Evolutionary conservation across 1,140 invertebrate genomes (phyloP), one percentile per base, ranked within the genome.

Genomic region (Sweltsa coloradensis): DNA sequence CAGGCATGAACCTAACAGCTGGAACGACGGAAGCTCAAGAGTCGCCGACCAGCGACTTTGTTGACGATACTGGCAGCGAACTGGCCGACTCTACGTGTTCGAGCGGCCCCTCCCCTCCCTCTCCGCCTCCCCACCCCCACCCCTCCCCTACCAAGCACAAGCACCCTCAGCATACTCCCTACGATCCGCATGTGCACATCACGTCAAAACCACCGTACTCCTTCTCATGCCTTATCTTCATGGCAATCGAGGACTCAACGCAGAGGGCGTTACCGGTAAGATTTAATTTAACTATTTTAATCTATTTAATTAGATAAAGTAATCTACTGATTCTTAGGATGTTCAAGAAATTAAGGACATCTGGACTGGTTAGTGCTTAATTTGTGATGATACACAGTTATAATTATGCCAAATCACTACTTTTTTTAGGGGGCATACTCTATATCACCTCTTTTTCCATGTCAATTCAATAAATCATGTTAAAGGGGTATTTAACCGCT

Each of bases 221-320:
- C 24, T 94, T 89, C 65, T 93, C 88, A 51, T 94, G 89, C 64
- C 76, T 97, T 26, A 97, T 97, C 57, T 96, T 96, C 68, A 95
- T 97, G 91, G 91, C 92, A 16, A 93, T 96, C 53, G 91, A 97
- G 65, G 87, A 90, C 53, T 91, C 89, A 0, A 76, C 81, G 3
- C 77, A 80, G 34, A 87, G 93, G 62, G 89, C 89, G 5, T 25
- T 50, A 22, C 48, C 48, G 18, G n/a, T n/a, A n/a, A n/a, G n/a
- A n/a, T n/a, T n/a, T n/a, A n/a, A n/a, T n/a, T n/a, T n/a, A n/a
- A n/a, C n/a, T n/a, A n/a, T n/a, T n/a, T n/a, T n/a, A n/a, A n/a
- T n/a, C n/a, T n/a, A n/a, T n/a, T n/a, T n/a, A n/a, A n/a, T n/a
- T n/a, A n/a, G n/a, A n/a, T n/a, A n/a, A n/a, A n/a, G n/a, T n/a